Evolutionary conservation across 2,113 vertebrate species (phyloP).

Genomic region (Misgurnus mizolepis): DNA sequence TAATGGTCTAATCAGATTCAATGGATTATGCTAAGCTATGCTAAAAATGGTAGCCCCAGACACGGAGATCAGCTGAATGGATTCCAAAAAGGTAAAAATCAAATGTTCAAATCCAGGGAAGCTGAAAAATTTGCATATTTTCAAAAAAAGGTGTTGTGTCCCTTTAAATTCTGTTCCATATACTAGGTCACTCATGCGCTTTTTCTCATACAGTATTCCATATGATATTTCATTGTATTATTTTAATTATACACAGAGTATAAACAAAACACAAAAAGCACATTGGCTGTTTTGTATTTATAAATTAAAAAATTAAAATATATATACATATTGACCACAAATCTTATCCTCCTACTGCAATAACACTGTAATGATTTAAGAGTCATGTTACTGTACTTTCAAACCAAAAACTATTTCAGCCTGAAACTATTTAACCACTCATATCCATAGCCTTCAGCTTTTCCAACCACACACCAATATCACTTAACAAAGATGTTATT

Average conservation of each 20-base stretch:
- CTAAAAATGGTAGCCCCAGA: too few relatives aligned
- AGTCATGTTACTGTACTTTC: not conserved
- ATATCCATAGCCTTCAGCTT: not conserved
- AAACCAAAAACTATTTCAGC: not conserved
- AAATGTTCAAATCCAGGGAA: too few relatives aligned
- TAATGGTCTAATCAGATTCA: too few relatives aligned
- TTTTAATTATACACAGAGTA: not conserved
- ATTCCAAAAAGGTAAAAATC: too few relatives aligned
- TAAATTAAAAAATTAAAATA: not conserved
- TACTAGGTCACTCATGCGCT: not conserved
- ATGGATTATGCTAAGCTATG: too few relatives aligned
- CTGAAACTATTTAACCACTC: not conserved
- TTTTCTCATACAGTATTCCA: not conserved
- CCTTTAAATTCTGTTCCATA: too few relatives aligned
- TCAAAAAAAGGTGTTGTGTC: too few relatives aligned
- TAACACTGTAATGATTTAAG: not conserved
- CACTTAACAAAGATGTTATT: not conserved
- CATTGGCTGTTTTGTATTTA: not conserved
- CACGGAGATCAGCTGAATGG: too few relatives aligned
- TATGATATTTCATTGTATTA: not conserved
- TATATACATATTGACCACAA: not conserved
- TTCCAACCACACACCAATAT: not conserved
- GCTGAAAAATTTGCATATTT: too few relatives aligned
- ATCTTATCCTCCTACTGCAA: conserved; percentile 10
- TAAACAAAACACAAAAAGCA: too few relatives aligned